Evolutionary conservation across 2,113 vertebrate species (phyloP).

Genomic region (Plestiodon gilberti): DNA sequence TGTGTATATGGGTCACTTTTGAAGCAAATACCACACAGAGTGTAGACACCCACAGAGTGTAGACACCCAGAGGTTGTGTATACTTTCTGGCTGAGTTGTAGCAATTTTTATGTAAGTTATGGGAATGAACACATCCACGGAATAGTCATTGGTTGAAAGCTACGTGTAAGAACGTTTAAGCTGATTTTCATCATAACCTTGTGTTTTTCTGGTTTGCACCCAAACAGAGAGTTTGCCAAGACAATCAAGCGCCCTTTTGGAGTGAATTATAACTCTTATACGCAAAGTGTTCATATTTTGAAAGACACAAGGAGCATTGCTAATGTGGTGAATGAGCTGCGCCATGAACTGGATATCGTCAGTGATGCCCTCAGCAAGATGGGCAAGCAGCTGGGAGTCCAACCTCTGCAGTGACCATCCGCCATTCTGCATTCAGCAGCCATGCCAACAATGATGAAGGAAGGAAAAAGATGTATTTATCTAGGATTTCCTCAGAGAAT

Average conservation of each 20-base stretch:
- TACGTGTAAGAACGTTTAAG: not conserved
- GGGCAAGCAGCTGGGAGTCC: conserved; percentile 85
- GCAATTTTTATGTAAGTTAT: not conserved
- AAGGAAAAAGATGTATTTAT: not conserved
- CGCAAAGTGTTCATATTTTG: conserved; percentile 91
- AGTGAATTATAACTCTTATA: conserved; percentile 95
- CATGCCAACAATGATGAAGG: conserved; percentile 6
- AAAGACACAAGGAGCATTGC: conserved; percentile 91
- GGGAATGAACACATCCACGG: not conserved
- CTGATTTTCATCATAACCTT: not conserved
- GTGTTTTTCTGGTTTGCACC: conserved; percentile 30
- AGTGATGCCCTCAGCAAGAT: conserved; percentile 90
- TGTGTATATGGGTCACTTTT: too few species aligned
- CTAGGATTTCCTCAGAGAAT: not conserved
- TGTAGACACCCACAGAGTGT: too few species aligned
- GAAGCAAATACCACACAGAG: too few species aligned
- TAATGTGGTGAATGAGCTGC: conserved; percentile 88
- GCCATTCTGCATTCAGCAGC: not conserved
- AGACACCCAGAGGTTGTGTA: not conserved
- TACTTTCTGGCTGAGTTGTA: not conserved
- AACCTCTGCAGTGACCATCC: conserved; percentile 39
- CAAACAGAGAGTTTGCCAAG: conserved; percentile 93
- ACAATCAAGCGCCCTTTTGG: conserved; percentile 97
- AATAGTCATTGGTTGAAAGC: not conserved
- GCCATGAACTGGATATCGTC: conserved; percentile 91